Evolutionary conservation across 2,113 vertebrate species (phyloP), one percentile per base, ranked within the genome.

Genomic region (Penelope pileata): DNA sequence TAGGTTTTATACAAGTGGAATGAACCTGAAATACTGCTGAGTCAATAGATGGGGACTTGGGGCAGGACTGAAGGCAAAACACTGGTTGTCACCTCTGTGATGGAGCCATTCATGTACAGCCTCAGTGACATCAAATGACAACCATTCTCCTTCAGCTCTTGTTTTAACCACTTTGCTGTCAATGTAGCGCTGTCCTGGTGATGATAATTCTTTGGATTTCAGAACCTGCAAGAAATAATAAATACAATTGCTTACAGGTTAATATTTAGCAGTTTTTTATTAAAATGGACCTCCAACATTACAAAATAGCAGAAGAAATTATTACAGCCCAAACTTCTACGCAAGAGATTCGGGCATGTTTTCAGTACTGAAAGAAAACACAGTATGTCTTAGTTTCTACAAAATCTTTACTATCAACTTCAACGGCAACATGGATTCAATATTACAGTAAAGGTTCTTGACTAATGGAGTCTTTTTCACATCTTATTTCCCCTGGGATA

Each of bases 91-190:
- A 99, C 99, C 99, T 99, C 98, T 98, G 91, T 99, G 98, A 69
- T 98, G 98, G 56, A 99, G 97, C 99, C 99, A 99, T 73, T 99
- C 99, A 26, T 99, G 99, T 27, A 99, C 98, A 12, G 99, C 98
- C 17, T 99, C 99, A 1, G 99, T 99, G 86, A 99, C 98, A 21
- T 99, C 99, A 81, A 99, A 99, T 66, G 99, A 99, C 17, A 99
- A 96, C 99, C 99, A 99, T 56, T 98, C 97, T 26, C 99, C 99
- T 89, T 99, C 99, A 2, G 98, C 98, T 93, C 98, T 98, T 5
- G 98, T 99, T 89, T 99, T 99, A 74, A 99, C 98, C 1, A 99
- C 99, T 95, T 99, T 99, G 90, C 99, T 99, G 96, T 99, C 99
- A 0, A 99, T 99, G 95, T 99, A 99, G 83, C 99, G 99, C 72